Evolutionary conservation across 2,113 vertebrate genomes (phyloP), one percentile per base, ranked within the genome.

Genomic region (Ptilonorhynchus violaceus): DNA sequence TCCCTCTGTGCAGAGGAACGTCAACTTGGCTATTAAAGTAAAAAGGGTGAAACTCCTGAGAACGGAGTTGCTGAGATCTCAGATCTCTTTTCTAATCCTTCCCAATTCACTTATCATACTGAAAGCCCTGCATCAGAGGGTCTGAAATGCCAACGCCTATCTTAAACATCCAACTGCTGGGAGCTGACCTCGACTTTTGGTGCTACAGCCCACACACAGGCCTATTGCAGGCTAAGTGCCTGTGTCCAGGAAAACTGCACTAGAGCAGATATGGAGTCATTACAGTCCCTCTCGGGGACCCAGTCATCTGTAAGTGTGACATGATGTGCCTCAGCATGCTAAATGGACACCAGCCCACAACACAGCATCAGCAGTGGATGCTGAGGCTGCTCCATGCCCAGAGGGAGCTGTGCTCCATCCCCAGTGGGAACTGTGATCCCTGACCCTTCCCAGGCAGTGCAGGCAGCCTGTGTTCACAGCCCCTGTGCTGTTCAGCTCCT

Each of bases 321-420:
- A 2, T 35, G 69, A 55, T 39, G 56, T 0, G 1, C 62, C 21
- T 13, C 13, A 7, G 27, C 0, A 0, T 24, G 44, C 35, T 66
- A 9, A 44, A 55, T 2, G 7, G 35, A n/a, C 41, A 30, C 0
- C 5, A 68, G 23, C 23, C 35, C 31, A 53, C 19, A 33, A 15
- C 2, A 5, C 31, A 22, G 42, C 30, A 47, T 4, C 68, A 64
- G 2, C 46, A 30, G 11, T 41, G 55, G 79, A 44, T 50, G 23
- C 47, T 39, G 15, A 35, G 42, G 41, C 22, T 73, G 59, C 27
- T 67, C 46, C 0, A 0, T 49, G 39, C 19, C 31, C 3, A 4
- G 46, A 11, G 46, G 15, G 41, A 49, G 41, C 22, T 27, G 42
- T 73, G 59, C 27, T 67, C 46, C 0, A 0, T 49, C 39, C 19